These are phyloP conservation scores for Ptychoptera contaminata DNA, from an alignment of 2,888 invertebrate species.

Conservation along the genomic window DNA sequence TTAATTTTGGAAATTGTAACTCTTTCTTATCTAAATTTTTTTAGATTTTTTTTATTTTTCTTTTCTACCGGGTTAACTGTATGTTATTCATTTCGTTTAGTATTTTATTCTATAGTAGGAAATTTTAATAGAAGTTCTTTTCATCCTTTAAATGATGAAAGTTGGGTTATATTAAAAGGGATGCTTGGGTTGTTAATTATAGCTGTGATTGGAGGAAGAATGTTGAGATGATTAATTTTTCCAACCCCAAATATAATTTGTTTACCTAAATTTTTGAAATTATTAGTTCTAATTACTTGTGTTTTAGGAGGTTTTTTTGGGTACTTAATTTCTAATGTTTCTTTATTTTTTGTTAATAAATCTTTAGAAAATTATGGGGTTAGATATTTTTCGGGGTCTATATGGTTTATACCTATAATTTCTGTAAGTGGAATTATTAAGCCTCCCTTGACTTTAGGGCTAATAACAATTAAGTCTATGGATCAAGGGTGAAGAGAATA, in stretches of 20 bases:
- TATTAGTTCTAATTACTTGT: slow-evolving; percentile 36
- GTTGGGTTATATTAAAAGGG: slow-evolving; percentile 19
- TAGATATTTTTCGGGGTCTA: slow-evolving; percentile 26
- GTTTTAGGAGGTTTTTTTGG: slow-evolving; percentile 31
- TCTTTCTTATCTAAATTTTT: slow-evolving; percentile 36
- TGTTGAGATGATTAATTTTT: slow-evolving; percentile 40
- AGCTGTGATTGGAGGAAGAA: slow-evolving; percentile 36
- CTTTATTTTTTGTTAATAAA: slow-evolving; percentile 30
- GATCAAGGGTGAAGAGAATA: slow-evolving; percentile 36
- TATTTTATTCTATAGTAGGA: slow-evolving; percentile 37
- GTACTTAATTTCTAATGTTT: slow-evolving; percentile 31
- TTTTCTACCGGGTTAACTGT: slow-evolving; percentile 41
- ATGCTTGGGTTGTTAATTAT: slow-evolving; percentile 31
- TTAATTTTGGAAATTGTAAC: slow-evolving; percentile 41
- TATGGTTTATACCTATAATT: slow-evolving; percentile 39
- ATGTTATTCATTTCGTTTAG: slow-evolving; percentile 39
- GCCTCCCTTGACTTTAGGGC: slow-evolving; percentile 32
- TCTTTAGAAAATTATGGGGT: slow-evolving; percentile 27
- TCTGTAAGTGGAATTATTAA: slow-evolving; percentile 33
- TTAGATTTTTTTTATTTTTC: slow-evolving; percentile 38
- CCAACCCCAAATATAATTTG: slow-evolving; percentile 35
- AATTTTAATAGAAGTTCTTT: slow-evolving; percentile 33
- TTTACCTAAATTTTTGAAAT: slow-evolving; percentile 36
- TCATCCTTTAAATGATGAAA: slow-evolving; percentile 36
- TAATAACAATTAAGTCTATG: slow-evolving; percentile 29